These are phyloP conservation scores for Drosophila nannoptera DNA, from an alignment of 1,140 invertebrate genomes.

Conservation along the genomic window DNA sequence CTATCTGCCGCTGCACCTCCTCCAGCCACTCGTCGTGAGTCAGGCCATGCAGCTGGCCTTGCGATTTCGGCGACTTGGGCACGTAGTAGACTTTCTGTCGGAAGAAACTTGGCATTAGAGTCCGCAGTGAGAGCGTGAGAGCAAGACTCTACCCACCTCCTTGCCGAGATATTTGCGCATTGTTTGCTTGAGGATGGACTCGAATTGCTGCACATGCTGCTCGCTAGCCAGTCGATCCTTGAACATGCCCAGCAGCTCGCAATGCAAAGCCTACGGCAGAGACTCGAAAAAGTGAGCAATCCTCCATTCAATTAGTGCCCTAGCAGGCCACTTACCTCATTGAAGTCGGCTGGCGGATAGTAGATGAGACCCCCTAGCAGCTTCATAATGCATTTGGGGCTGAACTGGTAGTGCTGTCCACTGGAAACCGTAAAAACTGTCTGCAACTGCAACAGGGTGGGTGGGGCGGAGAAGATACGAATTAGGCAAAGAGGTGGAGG, in stretches of 20 bases:
- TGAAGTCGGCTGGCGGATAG: slow-evolving; percentile 71
- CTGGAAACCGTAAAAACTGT: slow-evolving; percentile 44
- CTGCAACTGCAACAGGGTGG: slow-evolving; percentile 54
- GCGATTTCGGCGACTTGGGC: slow-evolving; percentile 58
- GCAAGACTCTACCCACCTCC: slow-evolving; percentile 42
- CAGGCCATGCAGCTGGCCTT: slow-evolving; percentile 48
- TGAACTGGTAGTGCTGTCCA: slow-evolving; percentile 73
- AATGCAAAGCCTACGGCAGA: slow-evolving; percentile 82
- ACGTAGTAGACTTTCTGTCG: slow-evolving; percentile 72
- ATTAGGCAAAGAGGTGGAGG: slow-evolving; percentile 30
- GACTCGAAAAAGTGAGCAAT: not conserved
- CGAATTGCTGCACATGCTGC: slow-evolving; percentile 85
- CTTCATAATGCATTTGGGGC: slow-evolving; percentile 77
- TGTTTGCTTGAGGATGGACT: slow-evolving; percentile 82
- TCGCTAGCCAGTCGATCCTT: slow-evolving; percentile 86
- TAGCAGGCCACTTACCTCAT: slow-evolving; percentile 54
- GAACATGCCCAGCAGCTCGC: slow-evolving; percentile 89
- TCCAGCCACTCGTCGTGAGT: slow-evolving; percentile 75
- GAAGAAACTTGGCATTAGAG: not conserved
- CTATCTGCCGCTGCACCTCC: slow-evolving; percentile 68
- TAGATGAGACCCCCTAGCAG: slow-evolving; percentile 60
- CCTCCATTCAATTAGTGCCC: slow-evolving; percentile 17
- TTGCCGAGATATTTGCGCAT: slow-evolving; percentile 80
- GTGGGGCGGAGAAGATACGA: slow-evolving; percentile 1
- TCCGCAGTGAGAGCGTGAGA: not conserved